Conservation (phyloP, 2,113 vertebrate genomes). For the Clarias macrocephalus region DNA sequence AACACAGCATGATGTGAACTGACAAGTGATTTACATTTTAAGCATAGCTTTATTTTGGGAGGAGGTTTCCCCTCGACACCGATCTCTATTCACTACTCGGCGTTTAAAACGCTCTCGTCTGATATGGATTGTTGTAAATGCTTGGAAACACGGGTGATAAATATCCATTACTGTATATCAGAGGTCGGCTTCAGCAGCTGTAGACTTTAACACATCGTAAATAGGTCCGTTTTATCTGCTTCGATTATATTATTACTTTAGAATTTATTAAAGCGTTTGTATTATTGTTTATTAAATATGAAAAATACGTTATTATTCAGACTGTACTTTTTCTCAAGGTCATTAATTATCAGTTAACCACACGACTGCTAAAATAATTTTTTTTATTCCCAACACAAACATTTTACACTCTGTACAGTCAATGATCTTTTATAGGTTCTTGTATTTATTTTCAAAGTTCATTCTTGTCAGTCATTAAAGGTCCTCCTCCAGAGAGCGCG, state of each 20-base stretch:
- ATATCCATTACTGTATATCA: neutral
- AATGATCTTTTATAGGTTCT: too few relatives aligned
- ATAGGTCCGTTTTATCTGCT: neutral
- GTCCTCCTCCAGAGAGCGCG: neutral
- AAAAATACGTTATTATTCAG: neutral
- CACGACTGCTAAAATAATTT: neutral
- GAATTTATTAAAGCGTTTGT: neutral
- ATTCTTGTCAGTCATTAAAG: neutral
- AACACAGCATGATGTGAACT: neutral
- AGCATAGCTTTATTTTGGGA: neutral
- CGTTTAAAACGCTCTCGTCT: neutral
- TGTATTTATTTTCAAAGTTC: neutral
- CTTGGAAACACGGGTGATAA: neutral
- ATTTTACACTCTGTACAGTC: neutral
- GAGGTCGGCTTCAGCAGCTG: neutral
- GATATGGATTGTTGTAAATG: neutral
- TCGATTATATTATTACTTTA: neutral
- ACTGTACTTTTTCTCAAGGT: neutral
- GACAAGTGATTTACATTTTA: neutral
- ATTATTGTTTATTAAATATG: neutral
- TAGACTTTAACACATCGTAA: neutral
- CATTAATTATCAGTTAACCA: neutral
- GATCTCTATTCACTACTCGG: neutral
- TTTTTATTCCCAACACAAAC: too few relatives aligned
- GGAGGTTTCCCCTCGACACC: neutral